Conservation (phyloP, 2,888 invertebrate species). For the Ferdinandea cuprea region DNA sequence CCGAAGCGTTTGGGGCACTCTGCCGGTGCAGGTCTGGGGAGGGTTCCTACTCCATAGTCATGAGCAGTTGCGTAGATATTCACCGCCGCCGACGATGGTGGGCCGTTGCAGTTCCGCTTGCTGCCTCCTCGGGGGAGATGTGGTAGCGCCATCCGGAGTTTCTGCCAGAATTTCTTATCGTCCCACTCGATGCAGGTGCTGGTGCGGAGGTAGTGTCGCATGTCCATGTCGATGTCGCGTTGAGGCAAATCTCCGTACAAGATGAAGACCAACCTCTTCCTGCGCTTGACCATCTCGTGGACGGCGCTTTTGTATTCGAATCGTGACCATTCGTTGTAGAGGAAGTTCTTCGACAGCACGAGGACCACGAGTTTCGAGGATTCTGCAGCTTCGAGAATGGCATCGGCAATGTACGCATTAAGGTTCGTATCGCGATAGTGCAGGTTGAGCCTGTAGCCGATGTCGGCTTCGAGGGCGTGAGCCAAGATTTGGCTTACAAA, state of each 20-base stretch:
- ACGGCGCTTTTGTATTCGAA: constrained; percentile 97
- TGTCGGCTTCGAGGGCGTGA: constrained; percentile 92
- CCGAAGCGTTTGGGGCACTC: constrained; percentile 78
- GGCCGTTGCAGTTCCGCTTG: constrained; percentile 79
- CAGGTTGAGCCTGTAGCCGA: constrained; percentile 93
- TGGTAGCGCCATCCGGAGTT: constrained; percentile 95
- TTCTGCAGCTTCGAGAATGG: constrained; percentile 95
- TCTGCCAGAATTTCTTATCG: constrained; percentile 98
- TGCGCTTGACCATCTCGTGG: constrained; percentile 93
- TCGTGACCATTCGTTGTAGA: constrained; percentile 97
- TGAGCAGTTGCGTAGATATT: constrained; percentile 88
- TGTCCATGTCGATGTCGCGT: constrained; percentile 94
- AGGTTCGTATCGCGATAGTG: constrained; percentile 96
- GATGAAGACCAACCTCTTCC: constrained; percentile 94
- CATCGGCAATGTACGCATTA: constrained; percentile 94
- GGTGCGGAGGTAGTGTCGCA: constrained; percentile 94
- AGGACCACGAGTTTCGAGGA: constrained; percentile 94
- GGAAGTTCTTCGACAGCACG: constrained; percentile 95
- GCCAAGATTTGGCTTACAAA: constrained; percentile 95
- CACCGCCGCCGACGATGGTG: constrained; percentile 85
- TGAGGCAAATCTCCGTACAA: constrained; percentile 95
- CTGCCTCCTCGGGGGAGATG: constrained; percentile 81
- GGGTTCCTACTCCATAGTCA: constrained; percentile 76
- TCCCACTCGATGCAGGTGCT: constrained; percentile 97
- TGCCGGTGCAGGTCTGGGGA: constrained; percentile 49